Conservation (phyloP, 2,888 invertebrate species). For the Sisyra terminalis region DNA sequence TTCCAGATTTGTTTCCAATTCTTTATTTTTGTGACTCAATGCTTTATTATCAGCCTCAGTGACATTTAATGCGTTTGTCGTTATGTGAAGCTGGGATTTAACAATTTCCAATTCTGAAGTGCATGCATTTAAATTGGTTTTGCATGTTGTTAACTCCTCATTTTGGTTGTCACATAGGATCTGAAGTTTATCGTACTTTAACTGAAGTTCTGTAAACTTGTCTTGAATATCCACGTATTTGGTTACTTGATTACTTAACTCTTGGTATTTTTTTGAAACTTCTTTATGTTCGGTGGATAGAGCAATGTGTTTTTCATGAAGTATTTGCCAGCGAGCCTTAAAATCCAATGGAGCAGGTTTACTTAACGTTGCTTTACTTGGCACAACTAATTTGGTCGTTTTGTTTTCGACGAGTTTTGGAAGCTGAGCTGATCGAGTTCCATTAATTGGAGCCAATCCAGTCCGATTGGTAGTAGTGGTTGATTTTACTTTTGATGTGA, state of each 20-base stretch:
- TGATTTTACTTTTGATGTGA: too few relatives aligned
- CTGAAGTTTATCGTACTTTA: too few relatives aligned
- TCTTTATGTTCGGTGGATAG: conserved; percentile 35
- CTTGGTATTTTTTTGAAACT: conserved; percentile 29
- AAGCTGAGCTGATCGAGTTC: too few relatives aligned
- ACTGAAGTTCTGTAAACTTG: too few relatives aligned
- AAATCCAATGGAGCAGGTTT: conserved; percentile 44
- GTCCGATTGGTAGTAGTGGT: too few relatives aligned
- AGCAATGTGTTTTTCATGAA: conserved; percentile 35
- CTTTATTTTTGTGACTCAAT: conserved; percentile 16
- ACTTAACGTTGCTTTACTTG: conserved; percentile 15
- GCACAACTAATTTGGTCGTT: neutral
- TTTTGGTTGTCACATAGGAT: conserved; percentile 12
- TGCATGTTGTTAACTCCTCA: too few relatives aligned
- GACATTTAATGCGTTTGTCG: conserved; percentile 12
- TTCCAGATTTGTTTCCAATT: conserved; percentile 12
- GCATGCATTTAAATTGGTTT: too few relatives aligned
- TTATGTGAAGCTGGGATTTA: neutral
- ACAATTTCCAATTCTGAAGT: too few relatives aligned
- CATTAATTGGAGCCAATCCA: too few relatives aligned
- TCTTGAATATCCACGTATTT: neutral
- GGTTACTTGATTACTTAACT: conserved; percentile 19
- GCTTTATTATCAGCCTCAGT: conserved; percentile 18
- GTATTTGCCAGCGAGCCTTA: conserved; percentile 31
- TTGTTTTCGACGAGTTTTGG: too few relatives aligned